Base-by-base conservation (phyloP, 2,797 vertebrate species). In the Siniperca obscura region DNA sequence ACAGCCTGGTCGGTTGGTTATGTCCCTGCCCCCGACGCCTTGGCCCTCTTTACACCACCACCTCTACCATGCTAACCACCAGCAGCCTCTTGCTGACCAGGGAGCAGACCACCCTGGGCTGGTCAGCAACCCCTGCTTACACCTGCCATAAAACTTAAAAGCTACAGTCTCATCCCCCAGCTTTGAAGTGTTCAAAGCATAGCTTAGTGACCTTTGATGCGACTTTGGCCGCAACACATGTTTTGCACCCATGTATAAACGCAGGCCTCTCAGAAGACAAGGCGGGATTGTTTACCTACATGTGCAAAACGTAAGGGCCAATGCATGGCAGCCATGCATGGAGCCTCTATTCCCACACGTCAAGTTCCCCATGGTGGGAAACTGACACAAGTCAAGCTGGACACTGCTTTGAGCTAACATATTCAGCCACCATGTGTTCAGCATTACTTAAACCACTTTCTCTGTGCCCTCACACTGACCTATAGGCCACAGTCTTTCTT, bases 131-230 rank as follows among this genome's bases (percentile, higher is more conserved):
- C 96, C 97, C 97, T 96, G 94, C 96, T 96, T 97, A 96, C 97
- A 98, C 97, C 97, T 99, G 97, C 97, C 95, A 95, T 98, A 98
- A 98, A 98, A 98, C 96, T 98, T 98, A 96, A 97, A 97, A 97
- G 93, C 96, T 96, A 96, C 94, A 94, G 94, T 96, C 96, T 95
- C 93, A 93, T 95, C 95, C 93, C 90, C 89, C 86, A 40, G 89
- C 97, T 99, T 99, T 99, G 97, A 99, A 97, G 97, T 97, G 95
- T 96, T 96, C 96, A 97, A 97, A 97, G 97, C 97, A 96, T 95
- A 97, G 96, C 94, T 93, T 84, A 72, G 90, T 95, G 96, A 97
- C 95, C 97, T 99, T 98, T 99, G 97, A 97, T 97, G 97, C 90
- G 90, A 94, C 93, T 96, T 96, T 95, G 96, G 94, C 94, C 92